Evolutionary conservation across 2,113 vertebrate genomes (phyloP).

Genomic region (rabbit (Oryctolagus cuniculus)): DNA sequence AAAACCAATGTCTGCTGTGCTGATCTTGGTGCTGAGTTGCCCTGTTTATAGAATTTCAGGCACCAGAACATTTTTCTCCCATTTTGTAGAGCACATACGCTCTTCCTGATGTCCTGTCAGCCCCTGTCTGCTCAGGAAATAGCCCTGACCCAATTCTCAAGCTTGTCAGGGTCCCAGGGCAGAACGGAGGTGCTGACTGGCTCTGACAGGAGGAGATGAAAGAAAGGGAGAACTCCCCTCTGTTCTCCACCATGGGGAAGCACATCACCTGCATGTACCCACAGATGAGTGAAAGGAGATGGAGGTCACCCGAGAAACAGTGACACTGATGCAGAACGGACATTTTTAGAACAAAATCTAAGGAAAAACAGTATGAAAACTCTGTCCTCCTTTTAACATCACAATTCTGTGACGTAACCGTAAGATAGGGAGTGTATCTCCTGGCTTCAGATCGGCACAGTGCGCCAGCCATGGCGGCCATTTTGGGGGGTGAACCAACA

Average conservation of each 20-base stretch:
- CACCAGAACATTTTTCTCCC: background rate
- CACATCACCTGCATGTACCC: background rate
- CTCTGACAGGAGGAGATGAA: fast-evolving
- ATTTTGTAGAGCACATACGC: too few relatives aligned
- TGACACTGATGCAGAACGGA: background rate
- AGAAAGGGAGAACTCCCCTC: background rate
- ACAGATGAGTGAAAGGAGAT: background rate
- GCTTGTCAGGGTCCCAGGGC: too few relatives aligned
- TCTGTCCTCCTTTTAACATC: background rate
- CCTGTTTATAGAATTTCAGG: fast-evolving
- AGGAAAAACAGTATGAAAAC: background rate
- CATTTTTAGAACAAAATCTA: background rate
- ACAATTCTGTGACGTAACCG: background rate
- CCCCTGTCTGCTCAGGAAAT: background rate
- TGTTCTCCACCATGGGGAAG: background rate
- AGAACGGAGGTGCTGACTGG: fast-evolving
- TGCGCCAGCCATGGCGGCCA: too few relatives aligned
- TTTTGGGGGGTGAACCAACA: too few relatives aligned
- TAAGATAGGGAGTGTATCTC: background rate
- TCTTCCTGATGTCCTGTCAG: background rate
- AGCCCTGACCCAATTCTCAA: background rate
- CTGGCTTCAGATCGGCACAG: too few relatives aligned
- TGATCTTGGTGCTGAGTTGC: background rate
- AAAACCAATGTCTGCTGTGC: background rate
- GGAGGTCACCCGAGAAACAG: background rate